Conservation (phyloP, 1,140 invertebrate genomes). For the Cotesia glomerata region DNA sequence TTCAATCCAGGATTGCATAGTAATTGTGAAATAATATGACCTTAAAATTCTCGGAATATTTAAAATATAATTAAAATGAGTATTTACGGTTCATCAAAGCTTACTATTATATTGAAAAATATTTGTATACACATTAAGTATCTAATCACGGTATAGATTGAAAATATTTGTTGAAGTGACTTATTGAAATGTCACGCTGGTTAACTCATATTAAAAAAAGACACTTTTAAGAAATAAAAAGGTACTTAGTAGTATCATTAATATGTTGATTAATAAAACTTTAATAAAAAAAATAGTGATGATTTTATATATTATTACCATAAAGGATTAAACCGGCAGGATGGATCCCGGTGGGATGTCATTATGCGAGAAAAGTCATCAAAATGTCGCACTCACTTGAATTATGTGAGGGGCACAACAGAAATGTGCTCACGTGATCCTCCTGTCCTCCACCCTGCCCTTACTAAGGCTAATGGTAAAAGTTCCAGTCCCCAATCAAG, state of each 20-base stretch:
- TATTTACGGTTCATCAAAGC: background rate
- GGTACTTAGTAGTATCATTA: slow-evolving; percentile 2
- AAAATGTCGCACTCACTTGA: slow-evolving; percentile 61
- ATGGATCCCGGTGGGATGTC: slow-evolving; percentile 56
- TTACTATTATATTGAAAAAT: background rate
- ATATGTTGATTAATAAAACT: background rate
- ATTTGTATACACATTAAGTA: no score
- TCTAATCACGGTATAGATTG: background rate
- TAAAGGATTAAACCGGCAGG: slow-evolving; percentile 54
- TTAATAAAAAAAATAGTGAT: background rate
- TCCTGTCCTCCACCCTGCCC: slow-evolving; percentile 56
- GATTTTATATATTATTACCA: slow-evolving; percentile 31
- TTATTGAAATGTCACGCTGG: slow-evolving; percentile 6
- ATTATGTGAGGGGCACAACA: slow-evolving; percentile 60
- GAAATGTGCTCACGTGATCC: slow-evolving; percentile 63
- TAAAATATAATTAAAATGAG: background rate
- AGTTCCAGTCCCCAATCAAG: slow-evolving; percentile 53
- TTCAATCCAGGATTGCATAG: background rate
- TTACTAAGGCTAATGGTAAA: slow-evolving; percentile 60
- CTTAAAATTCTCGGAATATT: background rate
- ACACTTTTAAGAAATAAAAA: slow-evolving; percentile 1
- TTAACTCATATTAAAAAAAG: slow-evolving; percentile 12
- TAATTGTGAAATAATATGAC: background rate
- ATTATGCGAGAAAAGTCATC: slow-evolving; percentile 62
- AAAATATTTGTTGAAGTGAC: background rate